Evolutionary conservation across 2,113 vertebrate species (phyloP), one percentile per base, ranked within the genome.

Genomic region (Indicator indicator): DNA sequence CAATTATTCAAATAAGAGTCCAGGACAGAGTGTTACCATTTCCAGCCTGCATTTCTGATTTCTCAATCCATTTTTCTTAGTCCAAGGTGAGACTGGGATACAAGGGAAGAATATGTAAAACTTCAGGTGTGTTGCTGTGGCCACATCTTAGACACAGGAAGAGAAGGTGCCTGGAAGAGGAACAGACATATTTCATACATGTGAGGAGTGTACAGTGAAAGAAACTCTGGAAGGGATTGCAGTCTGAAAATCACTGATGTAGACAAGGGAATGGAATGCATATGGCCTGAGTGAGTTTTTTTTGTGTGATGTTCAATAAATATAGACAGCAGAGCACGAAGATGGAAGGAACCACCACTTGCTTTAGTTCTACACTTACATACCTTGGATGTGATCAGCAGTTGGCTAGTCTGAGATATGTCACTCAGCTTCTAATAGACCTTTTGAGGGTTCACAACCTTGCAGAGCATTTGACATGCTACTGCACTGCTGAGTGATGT

Each of bases 1-100:
- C 30, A 91, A 55, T 65, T 71, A 58, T 79, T 92, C 50, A 79
- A 78, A 75, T 79, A 75, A 78, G 9, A 44, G 33, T 44, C 33
- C 84, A 76, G 48, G 52, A 86, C 16, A 73, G 13, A 55, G 2
- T 40, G 78, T 52, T 58, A 9, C 9, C 20, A 27, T 55, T 50
- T 86, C 23, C 59, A 83, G 56, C 16, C 72, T 70, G 16, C 8
- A 24, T 36, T 59, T 67, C 50, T 73, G 14, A 27, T 17, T 24
- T 88, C 63, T 76, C 36, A 54, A 50, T 40, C 72, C 1, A 17
- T 69, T 85, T 84, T 79, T 58, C 63, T 88, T 30, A 50, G 40
- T 44, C 56, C 36, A 68, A 2, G 40, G 4, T 50, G 10, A 67
- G 19, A 20, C 15, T 50, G 23, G 7, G n/a, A 44, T 23, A 44